Evolutionary conservation across 2,113 vertebrate species (phyloP).

Genomic region (Tychaedon coryphoeus): DNA sequence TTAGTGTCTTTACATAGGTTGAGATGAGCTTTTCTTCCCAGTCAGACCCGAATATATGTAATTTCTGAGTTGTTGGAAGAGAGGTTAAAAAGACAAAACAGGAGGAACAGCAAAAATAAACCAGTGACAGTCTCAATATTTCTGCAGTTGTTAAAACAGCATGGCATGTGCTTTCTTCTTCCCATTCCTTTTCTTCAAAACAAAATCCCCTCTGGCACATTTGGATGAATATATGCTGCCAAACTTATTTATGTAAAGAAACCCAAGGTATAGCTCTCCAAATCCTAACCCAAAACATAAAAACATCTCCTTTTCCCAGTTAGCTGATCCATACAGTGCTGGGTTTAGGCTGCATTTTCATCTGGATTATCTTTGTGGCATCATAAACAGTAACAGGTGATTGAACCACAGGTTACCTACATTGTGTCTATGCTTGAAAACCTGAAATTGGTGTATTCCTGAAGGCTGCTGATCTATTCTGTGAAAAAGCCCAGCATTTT

Average conservation of each 20-base stretch:
- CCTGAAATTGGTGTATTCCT: not conserved
- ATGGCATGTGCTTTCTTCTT: not conserved
- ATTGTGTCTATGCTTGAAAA: not conserved
- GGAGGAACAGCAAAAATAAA: not conserved
- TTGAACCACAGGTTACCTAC: not conserved
- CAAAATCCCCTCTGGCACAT: not conserved
- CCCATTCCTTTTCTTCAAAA: not conserved
- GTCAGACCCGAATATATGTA: not conserved
- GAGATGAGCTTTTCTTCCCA: not conserved
- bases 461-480: not conserved
- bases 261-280: not conserved
- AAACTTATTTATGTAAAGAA: not conserved
- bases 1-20: conserved; percentile 14
- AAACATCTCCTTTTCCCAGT: not conserved
- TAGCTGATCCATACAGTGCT: not conserved
- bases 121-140: not conserved
- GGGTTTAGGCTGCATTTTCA: not conserved
- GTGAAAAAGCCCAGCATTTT: not conserved
- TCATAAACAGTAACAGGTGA: not conserved
- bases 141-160: not conserved
- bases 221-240: not conserved
- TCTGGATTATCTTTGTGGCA: not conserved
- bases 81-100: not conserved
- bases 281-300: not conserved
- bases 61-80: not conserved